Evolutionary conservation across 2,113 vertebrate genomes (phyloP), one percentile per base, ranked within the genome.

Genomic region (Pungitius pungitius): DNA sequence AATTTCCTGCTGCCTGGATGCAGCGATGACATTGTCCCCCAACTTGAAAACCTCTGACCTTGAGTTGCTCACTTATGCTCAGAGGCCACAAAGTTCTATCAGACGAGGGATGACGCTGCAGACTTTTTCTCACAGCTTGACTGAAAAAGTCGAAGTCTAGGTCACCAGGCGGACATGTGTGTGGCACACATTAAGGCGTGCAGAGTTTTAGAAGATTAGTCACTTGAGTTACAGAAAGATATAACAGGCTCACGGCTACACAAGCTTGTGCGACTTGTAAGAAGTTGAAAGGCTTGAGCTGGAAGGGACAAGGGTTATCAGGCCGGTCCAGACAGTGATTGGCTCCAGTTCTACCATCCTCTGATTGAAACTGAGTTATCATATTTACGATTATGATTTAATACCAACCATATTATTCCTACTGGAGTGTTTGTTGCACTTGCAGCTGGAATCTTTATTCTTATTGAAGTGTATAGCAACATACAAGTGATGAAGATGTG

Each of bases 61-160:
- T 81, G 67, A 76, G 57, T 77, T 1, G 51, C 60, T 81, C 80
- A 43, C 64, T 83, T 64, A 52, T 71, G 54, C 59, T 70, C 57
- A 73, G 52, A 64, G 71, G 56, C 14, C 71, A 80, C 63, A 61
- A 73, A 81, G 73, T 80, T 90, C 55, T 59, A 42, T 52, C 45
- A 70, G 69, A 75, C 20, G 71, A 59, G 15, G 37, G 64, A 78
- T 84, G 85, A 89, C 73, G 33, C 47, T 80, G 81, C 76, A 78
- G 75, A 81, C 75, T 72, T 81, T 82, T 60, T 73, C 83, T 81
- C 57, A 78, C 33, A 87, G 85, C 80, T 78, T n/a, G 3, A 54
- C 55, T 68, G 58, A 68, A 84, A 86, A 85, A 78, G 69, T 86
- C 42, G 54, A 62, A 63, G 64, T n/a, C 62, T 45, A 51, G 80